Evolutionary conservation across 2,113 vertebrate genomes (phyloP).

Genomic region (Oryzias woworae): DNA sequence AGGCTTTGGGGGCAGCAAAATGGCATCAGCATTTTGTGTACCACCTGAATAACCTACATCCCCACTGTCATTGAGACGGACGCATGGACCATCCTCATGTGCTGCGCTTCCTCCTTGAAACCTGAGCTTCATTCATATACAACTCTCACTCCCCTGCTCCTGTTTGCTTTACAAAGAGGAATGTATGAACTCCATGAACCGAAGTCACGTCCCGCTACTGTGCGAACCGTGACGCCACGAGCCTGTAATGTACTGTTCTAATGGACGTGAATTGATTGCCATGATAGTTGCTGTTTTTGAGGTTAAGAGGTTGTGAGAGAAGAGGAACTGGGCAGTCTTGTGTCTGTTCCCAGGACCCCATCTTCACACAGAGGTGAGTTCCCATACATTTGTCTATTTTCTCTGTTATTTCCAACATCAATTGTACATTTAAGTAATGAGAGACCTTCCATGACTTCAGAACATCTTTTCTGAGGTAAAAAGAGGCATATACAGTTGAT

Average conservation of each 20-base stretch:
- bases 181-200: conserved; percentile 19
- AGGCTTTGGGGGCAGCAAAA: conserved; percentile 7
- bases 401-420: conserved; percentile 18
- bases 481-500: conserved; percentile 22
- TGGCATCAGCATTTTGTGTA: not conserved
- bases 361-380: conserved; percentile 11
- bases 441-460: conserved; percentile 13
- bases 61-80: conserved; percentile 14
- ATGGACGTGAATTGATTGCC: too few species aligned
- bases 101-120: conserved; percentile 52
- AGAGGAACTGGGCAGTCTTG: not conserved
- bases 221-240: too few species aligned
- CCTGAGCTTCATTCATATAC: conserved; percentile 36
- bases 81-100: conserved; percentile 54
- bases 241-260: too few species aligned
- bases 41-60: conserved; percentile 10
- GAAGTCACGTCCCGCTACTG: not conserved
- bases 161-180: conserved; percentile 9
- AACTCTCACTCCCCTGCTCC: conserved; percentile 23
- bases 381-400: conserved; percentile 7
- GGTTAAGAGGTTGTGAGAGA: not conserved
- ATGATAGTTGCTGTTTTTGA: too few species aligned
- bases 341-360: not conserved
- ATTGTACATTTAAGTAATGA: conserved; percentile 26
- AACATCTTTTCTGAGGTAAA: conserved; percentile 21